Percentiles rank a stretch among this genome's conserved stretches.
phyloP scores from a whole-genome alignment of 2,888 invertebrate genomes.

The Coenonympha arcania region DNA sequence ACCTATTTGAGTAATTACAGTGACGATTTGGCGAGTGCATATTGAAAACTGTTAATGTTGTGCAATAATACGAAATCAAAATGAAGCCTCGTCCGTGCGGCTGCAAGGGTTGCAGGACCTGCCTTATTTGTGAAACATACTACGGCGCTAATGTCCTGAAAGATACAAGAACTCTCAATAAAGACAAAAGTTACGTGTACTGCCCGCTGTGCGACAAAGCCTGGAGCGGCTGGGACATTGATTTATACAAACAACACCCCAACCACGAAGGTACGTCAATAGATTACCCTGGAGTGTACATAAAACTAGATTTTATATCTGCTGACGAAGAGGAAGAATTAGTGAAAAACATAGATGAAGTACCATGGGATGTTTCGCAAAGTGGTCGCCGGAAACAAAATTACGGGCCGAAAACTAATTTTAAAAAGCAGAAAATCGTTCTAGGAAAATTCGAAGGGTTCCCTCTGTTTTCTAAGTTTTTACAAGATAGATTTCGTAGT shows the following conservation, averaged over 20 bases:
- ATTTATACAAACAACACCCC: slow-evolving; percentile 77
- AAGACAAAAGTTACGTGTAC: slow-evolving; percentile 78
- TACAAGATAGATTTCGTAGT: slow-evolving; percentile 82
- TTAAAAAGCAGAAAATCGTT: slow-evolving; percentile 91
- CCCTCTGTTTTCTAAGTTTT: slow-evolving; percentile 83
- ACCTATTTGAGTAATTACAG: too few relatives aligned
- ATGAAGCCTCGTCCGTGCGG: slow-evolving; percentile 82
- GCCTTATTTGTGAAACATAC: slow-evolving; percentile 86
- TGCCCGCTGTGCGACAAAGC: slow-evolving; percentile 84
- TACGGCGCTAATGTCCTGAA: slow-evolving; percentile 58
- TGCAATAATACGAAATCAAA: slow-evolving; percentile 10
- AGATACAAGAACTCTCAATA: slow-evolving; percentile 56
- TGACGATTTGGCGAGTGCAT: too few relatives aligned
- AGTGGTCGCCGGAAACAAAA: slow-evolving; percentile 98
- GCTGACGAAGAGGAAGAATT: slow-evolving; percentile 79
- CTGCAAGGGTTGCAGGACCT: slow-evolving; percentile 93
- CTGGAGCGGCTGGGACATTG: slow-evolving; percentile 81
- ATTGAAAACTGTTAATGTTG: neutral
- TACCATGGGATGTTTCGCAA: slow-evolving; percentile 93
- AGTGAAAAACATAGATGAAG: slow-evolving; percentile 80
- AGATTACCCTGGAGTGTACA: slow-evolving; percentile 79
- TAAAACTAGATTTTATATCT: slow-evolving; percentile 82
- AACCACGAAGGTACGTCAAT: slow-evolving; percentile 76
- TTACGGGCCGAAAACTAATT: slow-evolving; percentile 98
- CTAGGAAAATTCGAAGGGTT: slow-evolving; percentile 88